These are phyloP conservation scores for Etheostoma perlongum DNA, from an alignment of 2,797 vertebrate species.

Conservation along the genomic window DNA sequence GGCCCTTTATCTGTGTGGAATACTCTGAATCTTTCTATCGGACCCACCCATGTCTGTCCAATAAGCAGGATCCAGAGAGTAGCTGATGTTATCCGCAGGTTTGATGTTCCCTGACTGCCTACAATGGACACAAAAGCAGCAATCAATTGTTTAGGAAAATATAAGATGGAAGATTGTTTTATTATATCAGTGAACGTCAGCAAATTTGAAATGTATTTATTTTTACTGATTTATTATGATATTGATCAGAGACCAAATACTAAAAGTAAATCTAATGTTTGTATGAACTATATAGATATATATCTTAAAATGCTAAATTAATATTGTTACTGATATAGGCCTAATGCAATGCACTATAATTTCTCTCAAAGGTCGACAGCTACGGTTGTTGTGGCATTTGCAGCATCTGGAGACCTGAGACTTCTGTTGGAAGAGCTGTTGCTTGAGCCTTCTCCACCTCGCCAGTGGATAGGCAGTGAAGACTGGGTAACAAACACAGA, in stretches of 20 bases:
- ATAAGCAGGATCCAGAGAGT: no score
- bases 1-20: no score
- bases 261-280: neutral
- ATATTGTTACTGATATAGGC: neutral
- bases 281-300: neutral
- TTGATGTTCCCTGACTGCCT: no score
- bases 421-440: slow-evolving; percentile 72
- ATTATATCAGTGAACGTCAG: no score
- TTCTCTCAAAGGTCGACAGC: slow-evolving; percentile 72
- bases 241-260: neutral
- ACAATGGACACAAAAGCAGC: no score
- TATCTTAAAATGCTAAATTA: neutral
- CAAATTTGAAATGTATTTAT: no score
- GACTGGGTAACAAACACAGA: slow-evolving; percentile 73
- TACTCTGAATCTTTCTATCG: no score
- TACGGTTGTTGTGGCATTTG: slow-evolving; percentile 74
- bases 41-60: no score
- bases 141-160: no score
- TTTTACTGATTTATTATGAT: no score
- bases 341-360: neutral
- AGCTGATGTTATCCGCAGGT: no score
- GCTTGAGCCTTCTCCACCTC: slow-evolving; percentile 50
- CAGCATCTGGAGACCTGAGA: slow-evolving; percentile 64
- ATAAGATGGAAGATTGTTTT: no score
- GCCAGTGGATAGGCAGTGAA: slow-evolving; percentile 81